Base-by-base conservation (phyloP, 1,140 invertebrate species). In the Dinoponera quadriceps region DNA sequence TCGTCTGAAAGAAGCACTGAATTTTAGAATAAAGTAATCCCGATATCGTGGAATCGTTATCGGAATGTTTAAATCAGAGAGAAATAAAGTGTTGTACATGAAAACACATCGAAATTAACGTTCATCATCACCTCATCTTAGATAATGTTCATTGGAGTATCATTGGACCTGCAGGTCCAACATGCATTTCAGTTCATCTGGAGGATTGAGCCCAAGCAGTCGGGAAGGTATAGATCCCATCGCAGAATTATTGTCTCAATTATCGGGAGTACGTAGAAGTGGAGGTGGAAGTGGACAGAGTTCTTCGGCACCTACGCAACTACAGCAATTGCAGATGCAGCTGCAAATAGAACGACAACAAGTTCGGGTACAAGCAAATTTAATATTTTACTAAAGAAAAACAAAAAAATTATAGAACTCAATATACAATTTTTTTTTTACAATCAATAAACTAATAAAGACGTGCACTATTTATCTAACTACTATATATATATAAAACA, bases 151-250 rank as follows among this genome's bases (percentile, higher is more conserved):
- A 90, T 90, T 90, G 59, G 81, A 81, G 48, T 90, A 71, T 88
- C 60, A 85, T 86, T 88, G 87, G 85, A 87, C 85, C 84, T 91
- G 95, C 84, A 94, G 96, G 90, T 97, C 97, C 89, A 99, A 99
- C 93, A 98, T 98, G 97, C 98, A 98, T 95, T 98, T 98, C 89
- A 96, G 97, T 94, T 96, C 96, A 86, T 96, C 97, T 86, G 97
- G 97, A 89, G 97, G 97, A 66, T 95, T 98, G 63, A 98, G 97
- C 88, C 97, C 97, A 82, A 97, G 97, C 89, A 97, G 96, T 91
- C 96, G 98, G 88, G 98, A 99, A 92, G 96, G 97, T 86, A 96
- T 96, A 84, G 98, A 99, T 96, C 98, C 98, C 71, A 99, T 99
- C 88, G 97, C 98, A 55, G 98, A 99, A 95, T 95, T 99, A 84